Base-by-base conservation (phyloP, 53 echinoderm and acorn worm genomes). In the Paracentrotus lividus region DNA sequence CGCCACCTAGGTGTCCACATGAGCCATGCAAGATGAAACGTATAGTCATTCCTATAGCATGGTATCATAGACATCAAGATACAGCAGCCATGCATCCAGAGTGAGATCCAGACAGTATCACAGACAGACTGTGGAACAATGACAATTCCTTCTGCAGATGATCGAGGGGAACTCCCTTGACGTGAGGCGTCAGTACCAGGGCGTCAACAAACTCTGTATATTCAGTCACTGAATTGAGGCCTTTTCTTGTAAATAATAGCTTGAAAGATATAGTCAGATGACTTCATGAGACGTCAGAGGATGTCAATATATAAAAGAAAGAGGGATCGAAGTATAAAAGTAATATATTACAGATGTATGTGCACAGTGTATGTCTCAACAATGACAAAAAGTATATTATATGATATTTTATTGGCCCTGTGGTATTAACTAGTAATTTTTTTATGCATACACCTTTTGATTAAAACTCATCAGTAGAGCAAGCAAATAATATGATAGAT, bases 211-310 rank as follows among this genome's bases (percentile, higher is more conserved):
- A 86, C 86, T 89, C 64, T 87, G 87, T 87, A 57, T 6, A 89
- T 89, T 59, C 56, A 89, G 89, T 89, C 60, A 61, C 57, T 89
- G 89, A 43, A 89, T 89, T 64, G 89, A 61, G 89, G 89, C 89
- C 89, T 89, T 89, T 64, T 61, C 60, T 64, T 89, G 89, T 89
- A 89, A 26, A 89, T 89, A 89, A 53, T 56, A 86, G 86, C 86
- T 55, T 13, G 34, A 56, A 81, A 81, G 47, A 81, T 45, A 13
- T 81, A 47, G n/a, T n/a, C 10, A 47, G 47, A 81, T 45, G 47
- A 81, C 47, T 47, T 18, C 77, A 40, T 42, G 77, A 77, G 16
- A n/a, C n/a, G n/a, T 8, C 43, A 77, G 47, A 81, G 12, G 6
- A 81, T 81, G 81, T 47, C 27, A 10, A 9, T 81, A 44, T 81